Base-by-base conservation (phyloP, 2,113 vertebrate species). In the Tupaia chinensis region DNA sequence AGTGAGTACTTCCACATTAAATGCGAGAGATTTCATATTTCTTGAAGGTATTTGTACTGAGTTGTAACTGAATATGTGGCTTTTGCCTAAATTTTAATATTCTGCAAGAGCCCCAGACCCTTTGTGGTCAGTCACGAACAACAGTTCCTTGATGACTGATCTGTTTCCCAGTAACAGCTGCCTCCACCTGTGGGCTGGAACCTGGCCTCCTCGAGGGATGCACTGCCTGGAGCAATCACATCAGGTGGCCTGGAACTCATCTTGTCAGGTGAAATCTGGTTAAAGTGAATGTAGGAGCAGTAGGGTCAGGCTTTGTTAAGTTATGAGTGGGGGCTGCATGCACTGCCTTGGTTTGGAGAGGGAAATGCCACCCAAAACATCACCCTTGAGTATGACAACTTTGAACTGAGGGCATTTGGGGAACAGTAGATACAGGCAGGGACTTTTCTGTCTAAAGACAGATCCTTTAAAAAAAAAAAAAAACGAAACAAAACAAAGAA, bases 1-100 rank as follows among this genome's bases (percentile, higher is more conserved):
- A 32, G 34, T n/a, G 13, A 60, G n/a, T 53, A 69, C 87, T 27
- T 74, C 7, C 15, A 87, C 94, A 93, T 73, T 70, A 79, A 66
- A 86, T 94, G 10, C 61, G 25, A 84, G n/a, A 73, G 32, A 73
- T 6, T 91, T 93, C 20, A 1, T 1, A 34, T 65, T 95, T 96
- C 44, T 70, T 11, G 70, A 74, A 76, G 54, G 74, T 86, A 84
- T 83, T 91, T 93, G 34, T 77, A 80, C 83, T 89, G 32, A 68
- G 29, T n/a, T 20, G 22, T 69, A 58, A 88, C 13, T 63, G 53
- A 85, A 44, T 65, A 3, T 13, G 7, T 88, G 23, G 25, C 5
- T 70, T 89, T 93, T 65, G 2, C 8, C 85, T 69, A 34, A 44
- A 79, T 34, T 73, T 76, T 53, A 63, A 65, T 80, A 61, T 29